Percentiles rank a stretch among this genome's conserved stretches.
Evolutionary conservation across 2,888 invertebrate genomes (phyloP).

Genomic region (Mayetiola destructor): DNA sequence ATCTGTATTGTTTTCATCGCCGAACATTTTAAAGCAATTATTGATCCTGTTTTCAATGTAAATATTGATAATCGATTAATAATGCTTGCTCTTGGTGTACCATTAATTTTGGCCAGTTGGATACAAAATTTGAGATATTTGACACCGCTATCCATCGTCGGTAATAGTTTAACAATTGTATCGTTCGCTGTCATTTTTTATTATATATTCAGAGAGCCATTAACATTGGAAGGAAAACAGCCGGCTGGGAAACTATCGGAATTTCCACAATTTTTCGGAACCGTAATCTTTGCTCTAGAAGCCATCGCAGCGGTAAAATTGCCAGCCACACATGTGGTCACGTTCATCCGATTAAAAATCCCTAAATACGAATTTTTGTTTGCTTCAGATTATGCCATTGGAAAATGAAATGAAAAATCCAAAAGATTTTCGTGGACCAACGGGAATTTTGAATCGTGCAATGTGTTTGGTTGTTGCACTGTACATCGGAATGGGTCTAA

Average conservation of each 20-base stretch:
- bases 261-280: constrained; percentile 89
- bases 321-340: too few species aligned
- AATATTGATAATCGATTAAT: constrained; percentile 40
- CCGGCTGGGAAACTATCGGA: constrained; percentile 48
- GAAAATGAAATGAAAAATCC: constrained; percentile 92
- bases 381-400: constrained; percentile 73
- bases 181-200: constrained; percentile 77
- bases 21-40: constrained; percentile 51
- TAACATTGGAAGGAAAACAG: constrained; percentile 45
- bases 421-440: constrained; percentile 58
- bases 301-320: constrained; percentile 82
- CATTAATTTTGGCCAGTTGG: constrained; percentile 57
- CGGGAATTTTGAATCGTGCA: constrained; percentile 70
- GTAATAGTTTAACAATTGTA: constrained; percentile 68
- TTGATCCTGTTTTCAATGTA: constrained; percentile 33
- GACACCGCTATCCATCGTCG: constrained; percentile 79
- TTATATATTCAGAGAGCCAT: constrained; percentile 62
- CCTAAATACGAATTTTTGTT: too few species aligned
- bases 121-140: too few species aligned
- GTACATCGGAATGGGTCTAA: constrained; percentile 78
- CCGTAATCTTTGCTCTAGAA: too few species aligned
- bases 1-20: constrained; percentile 83
- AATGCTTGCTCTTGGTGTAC: constrained; percentile 50
- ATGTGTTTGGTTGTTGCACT: constrained; percentile 69
- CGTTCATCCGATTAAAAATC: too few species aligned